Base-by-base conservation (phyloP, 2,797 vertebrate genomes). In the Notolabrus celidotus region DNA sequence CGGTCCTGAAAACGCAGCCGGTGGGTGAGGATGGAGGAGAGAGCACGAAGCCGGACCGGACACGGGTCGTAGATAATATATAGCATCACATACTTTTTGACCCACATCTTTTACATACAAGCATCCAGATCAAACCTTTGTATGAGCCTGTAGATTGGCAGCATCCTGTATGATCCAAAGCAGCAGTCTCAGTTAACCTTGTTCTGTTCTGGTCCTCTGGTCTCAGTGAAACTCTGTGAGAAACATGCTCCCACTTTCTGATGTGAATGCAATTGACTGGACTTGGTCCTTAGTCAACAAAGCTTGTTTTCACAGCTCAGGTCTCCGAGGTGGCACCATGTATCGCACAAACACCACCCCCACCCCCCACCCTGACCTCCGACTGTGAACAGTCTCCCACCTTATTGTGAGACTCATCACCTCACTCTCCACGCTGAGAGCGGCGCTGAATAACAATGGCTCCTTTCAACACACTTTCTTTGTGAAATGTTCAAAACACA, bases 231-330 rank as follows among this genome's bases (percentile, higher is more conserved):
- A 36, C 49, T 76, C 65, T 69, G 46, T 34, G 15, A 59, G 39
- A 76, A 64, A 34, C 39, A 49, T 22, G 3, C 41, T 67, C 12
- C 34, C 2, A 12, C 38, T 71, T 71, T 68, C 16, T 78, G 66
- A 76, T 61, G 50, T 69, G 59, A 85, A 74, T 75, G 59, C 55
- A 82, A 61, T 39, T 63, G 77, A 78, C 58, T 67, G 51, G 54
- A 80, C 57, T 70, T 43, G 43, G 38, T 81, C 62, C 22, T 58
- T 42, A 56, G 69, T 80, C 66, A 69, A 68, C 67, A 56, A 36
- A 41, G 46, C 51, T 69, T 76, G 54, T 67, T 74, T 85, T 85
- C 55, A 55, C 72, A 68, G 45, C 57, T 76, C 50, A 45, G 64
- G 41, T 78, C 45, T 62, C 66, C 34, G 36, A 79, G 62, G 77